phyloP scores from a whole-genome alignment of 2,888 invertebrate genomes.

The Microctonus aethiopoides region DNA sequence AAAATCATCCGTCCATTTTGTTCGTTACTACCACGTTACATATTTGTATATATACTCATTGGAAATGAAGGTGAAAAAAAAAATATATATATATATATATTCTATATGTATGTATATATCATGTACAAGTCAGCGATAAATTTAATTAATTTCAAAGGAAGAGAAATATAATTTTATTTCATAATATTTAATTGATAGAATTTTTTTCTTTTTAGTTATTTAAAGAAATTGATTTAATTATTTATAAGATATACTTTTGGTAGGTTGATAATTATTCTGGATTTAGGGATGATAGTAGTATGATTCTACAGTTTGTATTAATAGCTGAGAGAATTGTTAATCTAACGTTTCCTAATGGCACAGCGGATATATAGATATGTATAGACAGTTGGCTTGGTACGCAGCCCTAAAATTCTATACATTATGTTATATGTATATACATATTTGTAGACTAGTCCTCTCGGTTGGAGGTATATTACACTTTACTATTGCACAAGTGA shows the following conservation, averaged over 20 bases:
- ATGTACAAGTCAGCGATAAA: conserved; percentile 4
- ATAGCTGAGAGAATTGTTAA: conserved; percentile 45
- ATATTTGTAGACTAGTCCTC: conserved; percentile 23
- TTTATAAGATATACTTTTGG: not conserved
- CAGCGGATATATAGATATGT: too few species aligned
- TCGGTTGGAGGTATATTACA: conserved; percentile 55
- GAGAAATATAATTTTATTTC: conserved; percentile 8
- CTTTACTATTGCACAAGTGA: conserved; percentile 57
- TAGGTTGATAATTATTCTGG: not conserved
- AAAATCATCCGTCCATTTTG: conserved; percentile 49
- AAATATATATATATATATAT: too few species aligned
- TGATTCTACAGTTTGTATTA: conserved; percentile 12
- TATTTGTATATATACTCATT: too few species aligned
- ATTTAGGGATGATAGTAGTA: conserved; percentile 2
- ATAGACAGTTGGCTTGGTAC: conserved; percentile 52
- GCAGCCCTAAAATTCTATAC: conserved; percentile 36
- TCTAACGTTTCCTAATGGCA: conserved; percentile 59
- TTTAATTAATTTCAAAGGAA: conserved; percentile 5
- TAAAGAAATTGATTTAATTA: not conserved
- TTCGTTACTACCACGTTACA: conserved; percentile 22
- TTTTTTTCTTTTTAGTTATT: not conserved
- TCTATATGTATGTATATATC: too few species aligned
- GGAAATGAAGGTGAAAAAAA: too few species aligned
- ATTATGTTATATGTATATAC: conserved; percentile 29
- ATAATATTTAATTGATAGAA: not conserved